Conservation (phyloP, 2,113 vertebrate genomes). For the Paracanthobrama guichenoti region DNA sequence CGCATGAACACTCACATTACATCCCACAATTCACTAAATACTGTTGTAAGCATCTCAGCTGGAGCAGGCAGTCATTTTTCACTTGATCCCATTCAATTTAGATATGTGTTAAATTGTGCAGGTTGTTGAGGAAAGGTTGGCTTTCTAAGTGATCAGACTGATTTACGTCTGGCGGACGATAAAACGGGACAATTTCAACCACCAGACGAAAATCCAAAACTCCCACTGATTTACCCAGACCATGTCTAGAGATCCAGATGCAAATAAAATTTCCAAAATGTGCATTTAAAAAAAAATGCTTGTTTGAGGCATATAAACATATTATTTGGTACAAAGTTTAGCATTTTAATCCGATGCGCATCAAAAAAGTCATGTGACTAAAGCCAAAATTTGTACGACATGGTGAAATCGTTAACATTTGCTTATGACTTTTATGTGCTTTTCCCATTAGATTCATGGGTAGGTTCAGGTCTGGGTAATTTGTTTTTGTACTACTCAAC, state of each 20-base stretch:
- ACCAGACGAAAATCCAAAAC: too few relatives aligned
- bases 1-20: neutral
- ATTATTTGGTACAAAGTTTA: neutral
- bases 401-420: neutral
- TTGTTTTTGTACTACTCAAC: neutral
- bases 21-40: slow-evolving; percentile 19
- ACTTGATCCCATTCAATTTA: neutral
- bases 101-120: neutral
- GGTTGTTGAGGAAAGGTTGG: neutral
- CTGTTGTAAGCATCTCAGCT: neutral
- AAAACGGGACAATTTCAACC: neutral
- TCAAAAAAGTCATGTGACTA: neutral
- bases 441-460: neutral
- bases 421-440: neutral
- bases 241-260: neutral
- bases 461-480: neutral
- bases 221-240: too few relatives aligned
- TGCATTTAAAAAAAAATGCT: neutral
- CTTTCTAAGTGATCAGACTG: neutral
- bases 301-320: neutral
- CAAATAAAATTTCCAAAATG: neutral
- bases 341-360: neutral
- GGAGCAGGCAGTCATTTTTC: neutral
- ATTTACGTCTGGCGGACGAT: neutral
- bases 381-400: neutral